phyloP scores from a whole-genome alignment of 2,888 invertebrate species.

The Temnothorax ravouxi region DNA sequence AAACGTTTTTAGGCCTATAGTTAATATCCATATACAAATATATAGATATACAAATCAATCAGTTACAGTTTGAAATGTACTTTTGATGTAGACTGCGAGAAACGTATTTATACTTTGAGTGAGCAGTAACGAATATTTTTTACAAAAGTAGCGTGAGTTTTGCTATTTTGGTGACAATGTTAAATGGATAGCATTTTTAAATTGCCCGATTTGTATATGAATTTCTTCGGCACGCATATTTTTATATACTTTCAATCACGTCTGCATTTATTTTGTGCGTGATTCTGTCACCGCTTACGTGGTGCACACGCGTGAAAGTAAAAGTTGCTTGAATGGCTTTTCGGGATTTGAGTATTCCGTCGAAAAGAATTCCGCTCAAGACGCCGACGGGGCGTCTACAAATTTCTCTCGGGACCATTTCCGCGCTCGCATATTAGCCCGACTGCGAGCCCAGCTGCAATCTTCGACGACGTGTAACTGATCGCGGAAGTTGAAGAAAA shows the following conservation, averaged over 20 bases:
- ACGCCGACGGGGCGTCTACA: slow-evolving; percentile 35
- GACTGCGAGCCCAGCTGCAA: slow-evolving; percentile 47
- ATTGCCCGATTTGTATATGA: background rate
- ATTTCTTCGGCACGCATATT: background rate
- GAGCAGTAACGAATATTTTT: background rate
- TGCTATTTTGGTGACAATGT: background rate
- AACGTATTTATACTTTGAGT: background rate
- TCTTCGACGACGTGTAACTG: slow-evolving; percentile 55
- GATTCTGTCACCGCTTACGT: background rate
- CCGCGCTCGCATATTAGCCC: slow-evolving; percentile 46
- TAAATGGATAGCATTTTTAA: background rate
- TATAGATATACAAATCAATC: no score
- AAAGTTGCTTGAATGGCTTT: slow-evolving; percentile 25
- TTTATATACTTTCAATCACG: background rate
- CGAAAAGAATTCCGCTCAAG: slow-evolving; percentile 43
- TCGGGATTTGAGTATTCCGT: background rate
- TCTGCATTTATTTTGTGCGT: slow-evolving; percentile 37
- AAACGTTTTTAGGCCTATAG: background rate
- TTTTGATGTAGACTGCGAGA: background rate
- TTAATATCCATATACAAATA: background rate
- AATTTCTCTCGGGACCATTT: slow-evolving; percentile 52
- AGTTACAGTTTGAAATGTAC: background rate
- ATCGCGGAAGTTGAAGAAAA: slow-evolving; percentile 52
- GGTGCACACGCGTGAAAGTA: background rate
- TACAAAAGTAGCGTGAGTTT: background rate